Evolutionary conservation across 2,113 vertebrate species (phyloP).

Genomic region (Pogona vitticeps): DNA sequence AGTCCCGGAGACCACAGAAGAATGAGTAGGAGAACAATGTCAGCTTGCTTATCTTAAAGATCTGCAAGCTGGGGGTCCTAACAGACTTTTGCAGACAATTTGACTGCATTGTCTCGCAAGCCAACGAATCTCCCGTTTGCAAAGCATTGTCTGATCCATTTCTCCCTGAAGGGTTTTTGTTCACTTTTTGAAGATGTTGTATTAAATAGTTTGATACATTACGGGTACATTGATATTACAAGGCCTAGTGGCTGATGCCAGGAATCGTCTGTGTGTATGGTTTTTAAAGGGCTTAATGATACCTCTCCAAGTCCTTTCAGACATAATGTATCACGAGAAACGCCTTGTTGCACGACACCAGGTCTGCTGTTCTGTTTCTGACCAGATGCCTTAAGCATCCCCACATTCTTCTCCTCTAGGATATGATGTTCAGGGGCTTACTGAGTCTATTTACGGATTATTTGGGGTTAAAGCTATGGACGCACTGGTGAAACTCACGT

Average conservation of each 20-base stretch:
- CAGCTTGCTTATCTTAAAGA: neutral
- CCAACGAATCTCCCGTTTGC: neutral
- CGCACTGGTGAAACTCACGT: neutral
- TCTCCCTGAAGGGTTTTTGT: neutral
- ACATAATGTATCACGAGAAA: neutral
- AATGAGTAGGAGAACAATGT: slow-evolving; percentile 6
- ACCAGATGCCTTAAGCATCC: neutral
- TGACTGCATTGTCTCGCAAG: neutral
- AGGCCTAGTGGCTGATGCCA: neutral
- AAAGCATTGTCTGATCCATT: neutral
- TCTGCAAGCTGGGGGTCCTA: slow-evolving; percentile 4
- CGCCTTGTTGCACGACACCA: neutral
- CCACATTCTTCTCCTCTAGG: too few species aligned
- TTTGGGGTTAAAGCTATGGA: neutral
- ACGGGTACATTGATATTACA: neutral
- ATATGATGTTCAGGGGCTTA: neutral
- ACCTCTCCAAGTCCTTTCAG: neutral
- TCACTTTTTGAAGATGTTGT: neutral
- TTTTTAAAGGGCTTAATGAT: neutral
- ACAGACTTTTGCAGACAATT: slow-evolving; percentile 5
- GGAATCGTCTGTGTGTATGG: neutral
- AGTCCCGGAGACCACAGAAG: neutral
- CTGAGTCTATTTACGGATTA: neutral
- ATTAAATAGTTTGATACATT: neutral
- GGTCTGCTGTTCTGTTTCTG: too few species aligned